Conservation (phyloP, 2,888 invertebrate genomes). For the Chymomyza amoena region DNA sequence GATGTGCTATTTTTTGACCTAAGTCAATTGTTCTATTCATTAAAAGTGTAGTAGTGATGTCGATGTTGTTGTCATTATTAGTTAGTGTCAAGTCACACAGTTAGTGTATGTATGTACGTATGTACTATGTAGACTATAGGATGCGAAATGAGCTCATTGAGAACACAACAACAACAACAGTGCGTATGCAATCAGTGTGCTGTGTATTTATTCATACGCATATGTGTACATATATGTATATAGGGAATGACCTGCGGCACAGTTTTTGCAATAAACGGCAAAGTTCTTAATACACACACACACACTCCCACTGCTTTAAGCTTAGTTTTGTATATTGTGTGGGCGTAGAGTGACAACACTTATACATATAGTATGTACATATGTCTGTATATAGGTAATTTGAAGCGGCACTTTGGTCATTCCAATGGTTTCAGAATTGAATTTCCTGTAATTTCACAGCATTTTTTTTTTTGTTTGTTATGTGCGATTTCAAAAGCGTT, state of each 20-base stretch:
- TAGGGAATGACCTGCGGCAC: not conserved
- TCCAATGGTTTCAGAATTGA: constrained; percentile 56
- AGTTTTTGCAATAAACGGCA: not conserved
- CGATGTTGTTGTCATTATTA: constrained; percentile 1
- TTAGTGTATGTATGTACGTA: no score
- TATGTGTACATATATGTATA: not conserved
- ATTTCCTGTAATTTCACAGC: constrained; percentile 62
- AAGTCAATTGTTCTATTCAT: not conserved
- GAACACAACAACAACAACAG: not conserved
- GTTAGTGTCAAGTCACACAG: constrained; percentile 6
- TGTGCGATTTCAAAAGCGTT: constrained; percentile 22
- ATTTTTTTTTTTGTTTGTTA: constrained; percentile 12
- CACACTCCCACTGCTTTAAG: not conserved
- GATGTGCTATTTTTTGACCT: not conserved
- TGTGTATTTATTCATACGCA: constrained; percentile 26
- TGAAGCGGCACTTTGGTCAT: constrained; percentile 35
- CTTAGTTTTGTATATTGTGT: constrained; percentile 8
- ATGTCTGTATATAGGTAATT: not conserved
- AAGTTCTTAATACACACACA: constrained; percentile 17
- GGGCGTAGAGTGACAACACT: not conserved
- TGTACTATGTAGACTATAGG: not conserved
- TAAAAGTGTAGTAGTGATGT: constrained; percentile 16
- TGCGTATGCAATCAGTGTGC: not conserved
- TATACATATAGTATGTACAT: not conserved
- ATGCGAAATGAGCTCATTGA: constrained; percentile 1